Evolutionary conservation across 2,797 vertebrate genomes (phyloP), one percentile per base, ranked within the genome.

Genomic region (Lacerta agilis): DNA sequence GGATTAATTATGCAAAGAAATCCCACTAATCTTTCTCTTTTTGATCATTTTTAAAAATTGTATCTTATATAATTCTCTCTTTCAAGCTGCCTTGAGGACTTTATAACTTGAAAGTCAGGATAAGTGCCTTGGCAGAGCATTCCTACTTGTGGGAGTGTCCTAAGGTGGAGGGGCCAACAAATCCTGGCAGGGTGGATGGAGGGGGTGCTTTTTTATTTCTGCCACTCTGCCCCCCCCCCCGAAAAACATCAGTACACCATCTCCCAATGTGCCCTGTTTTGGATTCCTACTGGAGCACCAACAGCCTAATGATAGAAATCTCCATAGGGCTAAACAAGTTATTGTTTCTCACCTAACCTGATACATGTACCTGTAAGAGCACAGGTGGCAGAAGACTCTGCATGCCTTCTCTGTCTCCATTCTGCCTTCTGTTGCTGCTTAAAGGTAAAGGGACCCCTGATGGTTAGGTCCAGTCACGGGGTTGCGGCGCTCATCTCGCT

Each of bases 1-100:
- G 87, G 66, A 75, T 79, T 9, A 85, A 85, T 87, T 36, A 61
- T 67, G 58, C 36, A 38, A 83, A 85, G 81, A 82, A 79, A 81
- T 88, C 67, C 71, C 88, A 36, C 69, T 92, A 20, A 86, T 66
- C 13, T 27, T 82, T 41, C 15, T 41, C 7, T 76, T 81, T 76
- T 82, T 66, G 20, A 61, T 27, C 17, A 17, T 10, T 17, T 79
- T 41, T 45, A 9, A 25, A 15, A 55, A 33, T 61, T 6, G 8
- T 18, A 38, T 43, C 36, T 82, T 43, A 33, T 36, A 27, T 66
- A 43, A 66, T 36, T 75, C n/a, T 43, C 15, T 5, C 23, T 64
- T 58, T 8, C 75, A 64, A 61, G 13, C 8, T 43, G 20, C 38
- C 38, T 58, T 80, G 43, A 58, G 8, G 66, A 11, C 5, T 3